These are phyloP conservation scores for Andrena chrysosceles DNA, from an alignment of 2,888 invertebrate species.

Conservation along the genomic window DNA sequence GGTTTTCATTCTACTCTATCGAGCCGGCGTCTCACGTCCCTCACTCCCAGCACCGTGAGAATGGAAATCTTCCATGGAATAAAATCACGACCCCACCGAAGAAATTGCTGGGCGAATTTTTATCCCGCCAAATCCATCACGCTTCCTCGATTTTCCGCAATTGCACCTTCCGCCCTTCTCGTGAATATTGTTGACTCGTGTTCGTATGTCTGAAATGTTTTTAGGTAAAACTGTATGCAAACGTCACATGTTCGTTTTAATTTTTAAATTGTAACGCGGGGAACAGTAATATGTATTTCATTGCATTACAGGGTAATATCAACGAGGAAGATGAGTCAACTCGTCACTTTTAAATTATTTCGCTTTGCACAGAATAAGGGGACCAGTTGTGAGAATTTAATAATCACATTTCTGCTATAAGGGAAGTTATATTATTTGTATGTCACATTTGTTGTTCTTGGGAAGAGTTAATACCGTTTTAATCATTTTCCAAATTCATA, in stretches of 20 bases:
- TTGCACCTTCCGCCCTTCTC: background rate
- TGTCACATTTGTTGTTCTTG: no score
- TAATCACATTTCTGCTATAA: no score
- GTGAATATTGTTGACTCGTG: background rate
- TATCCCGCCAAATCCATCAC: slow-evolving; percentile 5
- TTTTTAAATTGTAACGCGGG: background rate
- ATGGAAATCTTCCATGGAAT: slow-evolving; percentile 54
- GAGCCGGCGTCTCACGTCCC: slow-evolving; percentile 39
- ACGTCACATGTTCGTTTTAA: background rate
- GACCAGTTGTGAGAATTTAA: no score
- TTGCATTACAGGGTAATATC: no score
- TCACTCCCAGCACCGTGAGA: slow-evolving; percentile 63
- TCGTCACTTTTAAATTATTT: no score
- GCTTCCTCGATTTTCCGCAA: background rate
- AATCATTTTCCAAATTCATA: no score
- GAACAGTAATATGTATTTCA: no score
- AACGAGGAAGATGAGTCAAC: no score
- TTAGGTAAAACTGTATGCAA: background rate
- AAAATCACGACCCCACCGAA: slow-evolving; percentile 30
- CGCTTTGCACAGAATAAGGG: no score
- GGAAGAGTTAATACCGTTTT: no score
- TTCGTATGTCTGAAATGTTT: no score
- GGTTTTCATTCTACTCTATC: slow-evolving; percentile 75
- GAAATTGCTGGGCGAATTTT: slow-evolving; percentile 33
- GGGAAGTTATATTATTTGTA: no score